Conservation (phyloP, 2,797 vertebrate species). For the Decapterus maruadsi region DNA sequence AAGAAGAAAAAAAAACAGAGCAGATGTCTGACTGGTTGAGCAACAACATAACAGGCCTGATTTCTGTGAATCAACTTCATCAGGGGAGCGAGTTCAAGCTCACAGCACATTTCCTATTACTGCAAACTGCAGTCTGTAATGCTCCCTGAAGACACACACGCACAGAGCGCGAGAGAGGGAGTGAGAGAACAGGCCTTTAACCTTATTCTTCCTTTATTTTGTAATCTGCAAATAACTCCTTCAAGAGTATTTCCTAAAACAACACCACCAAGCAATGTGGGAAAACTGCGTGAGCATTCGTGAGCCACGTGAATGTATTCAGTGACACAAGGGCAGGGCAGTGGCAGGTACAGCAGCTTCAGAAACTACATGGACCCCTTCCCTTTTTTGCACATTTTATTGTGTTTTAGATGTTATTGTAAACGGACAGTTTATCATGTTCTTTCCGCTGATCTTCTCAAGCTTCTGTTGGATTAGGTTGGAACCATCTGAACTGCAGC, state of each 20-base stretch:
- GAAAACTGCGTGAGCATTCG: constrained; percentile 11
- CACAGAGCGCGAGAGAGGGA: background rate
- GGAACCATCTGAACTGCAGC: background rate
- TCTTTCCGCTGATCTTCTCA: background rate
- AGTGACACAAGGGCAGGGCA: too few relatives aligned
- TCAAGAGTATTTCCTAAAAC: constrained; percentile 23
- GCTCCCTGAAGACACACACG: constrained; percentile 19
- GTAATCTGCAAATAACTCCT: constrained; percentile 17
- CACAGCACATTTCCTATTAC: constrained; percentile 60
- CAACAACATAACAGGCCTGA: constrained; percentile 63
- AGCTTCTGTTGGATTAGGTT: background rate
- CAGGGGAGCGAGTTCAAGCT: constrained; percentile 60
- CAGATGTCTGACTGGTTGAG: constrained; percentile 78
- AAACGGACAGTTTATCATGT: background rate
- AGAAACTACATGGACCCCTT: background rate
- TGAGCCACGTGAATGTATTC: background rate
- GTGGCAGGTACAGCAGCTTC: background rate
- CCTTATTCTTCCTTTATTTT: constrained; percentile 33
- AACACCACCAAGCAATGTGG: constrained; percentile 8
- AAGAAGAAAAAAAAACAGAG: constrained; percentile 36
- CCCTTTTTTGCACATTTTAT: background rate
- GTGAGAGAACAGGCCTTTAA: background rate
- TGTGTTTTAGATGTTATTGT: background rate
- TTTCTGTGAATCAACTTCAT: constrained; percentile 75
- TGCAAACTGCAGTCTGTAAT: constrained; percentile 54